Evolutionary conservation across 2,113 vertebrate genomes (phyloP), one percentile per base, ranked within the genome.

Genomic region (Pluvianellus socialis): DNA sequence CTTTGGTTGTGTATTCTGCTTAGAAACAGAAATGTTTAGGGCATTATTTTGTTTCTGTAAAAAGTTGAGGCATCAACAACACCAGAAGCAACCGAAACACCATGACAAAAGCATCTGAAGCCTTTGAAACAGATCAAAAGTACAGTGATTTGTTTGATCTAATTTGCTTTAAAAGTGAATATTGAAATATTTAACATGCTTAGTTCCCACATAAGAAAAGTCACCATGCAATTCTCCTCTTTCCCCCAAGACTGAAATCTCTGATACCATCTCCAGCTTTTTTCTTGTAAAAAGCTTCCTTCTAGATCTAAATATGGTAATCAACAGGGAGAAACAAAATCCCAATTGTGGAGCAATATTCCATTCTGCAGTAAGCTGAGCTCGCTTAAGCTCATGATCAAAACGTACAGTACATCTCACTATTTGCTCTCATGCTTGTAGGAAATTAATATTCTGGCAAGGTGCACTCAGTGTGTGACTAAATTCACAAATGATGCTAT

Each of bases 51-150:
- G 35, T 53, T 88, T 70, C 58, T 82, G 22, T 76, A 92, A 68
- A 63, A 89, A 85, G 35, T 15, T 16, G 52, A 94, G 14, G 38
- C 45, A 77, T 45, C 75, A 80, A 76, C 45, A 71, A 2, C 50
- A 74, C 13, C 47, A 47, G 0, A 77, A 95, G 71, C 4, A 14
- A 86, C 63, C 19, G 94, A 83, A 92, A 86, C 0, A 0, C 38
- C 66, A 13, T 17, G 68, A 89, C 75, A 91, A 89, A 91, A 91
- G 35, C 3, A 40, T 87, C 44, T 88, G 90, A 72, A 91, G 81
- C 24, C 90, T 90, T 96, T 96, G 90, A 97, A 96, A 96, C 24
- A 95, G 92, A 97, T 97, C 84, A 93, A 96, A 97, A 94, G 87
- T 93, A 65, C 9, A 73, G 62, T 40, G 83, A 94, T 91, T 94